A percentile compares a stretch with the other conserved stretches of the same genome.
These are phyloP conservation scores for Drosophila merina DNA, from an alignment of 2,888 invertebrate genomes.

Conservation along the genomic window DNA sequence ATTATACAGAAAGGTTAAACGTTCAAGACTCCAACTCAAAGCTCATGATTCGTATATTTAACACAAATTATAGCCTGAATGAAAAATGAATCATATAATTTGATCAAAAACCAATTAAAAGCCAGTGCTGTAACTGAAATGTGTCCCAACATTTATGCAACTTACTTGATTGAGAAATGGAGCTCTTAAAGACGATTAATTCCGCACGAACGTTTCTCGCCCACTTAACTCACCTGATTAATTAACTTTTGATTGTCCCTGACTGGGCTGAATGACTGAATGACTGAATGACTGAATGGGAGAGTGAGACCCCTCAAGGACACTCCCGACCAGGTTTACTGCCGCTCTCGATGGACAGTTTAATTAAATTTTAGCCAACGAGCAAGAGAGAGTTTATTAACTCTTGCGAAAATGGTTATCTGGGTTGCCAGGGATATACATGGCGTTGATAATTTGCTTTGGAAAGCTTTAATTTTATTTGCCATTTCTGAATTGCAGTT, in stretches of 20 bases:
- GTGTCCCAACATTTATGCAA: conserved; percentile 17
- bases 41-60: background rate
- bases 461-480: conserved; percentile 75
- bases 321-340: conserved; percentile 9
- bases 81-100: background rate
- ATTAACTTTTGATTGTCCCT: conserved; percentile 42
- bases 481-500: conserved; percentile 68
- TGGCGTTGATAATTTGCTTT: conserved; percentile 58
- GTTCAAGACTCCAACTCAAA: background rate
- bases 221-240: conserved; percentile 35
- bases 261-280: conserved; percentile 5
- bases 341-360: conserved; percentile 27
- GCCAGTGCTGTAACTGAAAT: background rate
- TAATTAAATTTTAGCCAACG: conserved; percentile 43
- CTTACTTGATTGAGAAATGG: conserved; percentile 9
- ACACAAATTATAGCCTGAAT: background rate
- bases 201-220: conserved; percentile 32
- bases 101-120: background rate
- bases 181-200: conserved; percentile 33
- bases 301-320: conserved; percentile 14
- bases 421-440: conserved; percentile 9
- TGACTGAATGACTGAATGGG: background rate
- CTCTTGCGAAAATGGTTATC: conserved; percentile 49
- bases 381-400: conserved; percentile 14
- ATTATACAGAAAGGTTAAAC: too few species aligned